Evolutionary conservation across 2,797 vertebrate species (phyloP).

Genomic region (Amniataba percoides): DNA sequence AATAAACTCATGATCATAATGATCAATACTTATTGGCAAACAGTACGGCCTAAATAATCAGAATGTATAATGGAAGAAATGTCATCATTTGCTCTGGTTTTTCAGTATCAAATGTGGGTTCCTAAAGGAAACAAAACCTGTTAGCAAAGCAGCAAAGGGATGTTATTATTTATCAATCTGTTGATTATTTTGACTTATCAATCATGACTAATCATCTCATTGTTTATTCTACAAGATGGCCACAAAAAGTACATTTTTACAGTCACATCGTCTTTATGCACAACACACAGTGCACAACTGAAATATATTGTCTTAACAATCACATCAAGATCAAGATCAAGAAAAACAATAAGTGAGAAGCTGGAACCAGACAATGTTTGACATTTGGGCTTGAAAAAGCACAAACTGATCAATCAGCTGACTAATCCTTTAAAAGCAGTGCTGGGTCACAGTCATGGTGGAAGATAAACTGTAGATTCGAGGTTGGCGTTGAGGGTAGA

Average conservation of each 20-base stretch:
- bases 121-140: background rate
- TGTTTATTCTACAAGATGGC: background rate
- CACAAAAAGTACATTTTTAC: background rate
- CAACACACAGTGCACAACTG: background rate
- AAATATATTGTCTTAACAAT: background rate
- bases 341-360: background rate
- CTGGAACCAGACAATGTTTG: background rate
- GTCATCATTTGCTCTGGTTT: background rate
- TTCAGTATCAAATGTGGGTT: background rate
- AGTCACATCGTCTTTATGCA: background rate
- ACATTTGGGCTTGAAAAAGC: background rate
- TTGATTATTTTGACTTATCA: background rate
- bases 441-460: background rate
- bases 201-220: background rate
- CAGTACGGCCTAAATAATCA: background rate
- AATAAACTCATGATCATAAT: background rate
- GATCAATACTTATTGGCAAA: background rate
- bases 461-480: background rate
- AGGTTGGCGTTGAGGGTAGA: background rate
- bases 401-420: no score
- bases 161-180: background rate
- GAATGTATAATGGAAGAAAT: background rate
- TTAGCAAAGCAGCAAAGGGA: background rate
- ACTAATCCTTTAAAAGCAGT: background rate
- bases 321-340: background rate